These are phyloP conservation scores for fruit fly (Drosophila melanogaster) DNA, from an alignment of 1,140 invertebrate species.

Conservation along the genomic window DNA sequence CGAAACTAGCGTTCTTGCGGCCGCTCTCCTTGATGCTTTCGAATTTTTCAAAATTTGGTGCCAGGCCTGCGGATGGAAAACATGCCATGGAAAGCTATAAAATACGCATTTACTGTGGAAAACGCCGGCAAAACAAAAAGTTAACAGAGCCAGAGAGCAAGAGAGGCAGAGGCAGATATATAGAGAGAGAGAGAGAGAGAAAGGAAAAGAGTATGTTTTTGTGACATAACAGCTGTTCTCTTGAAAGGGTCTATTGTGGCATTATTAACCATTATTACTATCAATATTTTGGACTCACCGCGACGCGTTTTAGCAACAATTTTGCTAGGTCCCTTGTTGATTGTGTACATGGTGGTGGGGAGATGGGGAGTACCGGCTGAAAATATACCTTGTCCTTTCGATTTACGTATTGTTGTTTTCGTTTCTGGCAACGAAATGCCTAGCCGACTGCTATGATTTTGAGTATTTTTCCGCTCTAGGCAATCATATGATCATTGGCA, in stretches of 20 bases:
- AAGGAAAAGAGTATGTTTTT: slow-evolving; percentile 30
- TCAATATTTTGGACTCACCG: slow-evolving; percentile 86
- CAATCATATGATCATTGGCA: slow-evolving; percentile 60
- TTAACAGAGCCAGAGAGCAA: slow-evolving; percentile 26
- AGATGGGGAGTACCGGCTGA: slow-evolving; percentile 3
- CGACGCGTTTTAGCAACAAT: slow-evolving; percentile 93
- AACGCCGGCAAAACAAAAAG: slow-evolving; percentile 70
- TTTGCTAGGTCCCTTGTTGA: slow-evolving; percentile 93
- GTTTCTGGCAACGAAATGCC: slow-evolving; percentile 46
- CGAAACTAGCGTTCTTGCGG: slow-evolving; percentile 66
- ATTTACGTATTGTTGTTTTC: slow-evolving; percentile 16
- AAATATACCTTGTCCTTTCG: slow-evolving; percentile 13
- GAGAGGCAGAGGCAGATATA: too few relatives aligned
- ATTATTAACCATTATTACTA: slow-evolving; percentile 14
- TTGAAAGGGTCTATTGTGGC: slow-evolving; percentile 58
- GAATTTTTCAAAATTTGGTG: slow-evolving; percentile 85
- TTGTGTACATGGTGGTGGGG: slow-evolving; percentile 89
- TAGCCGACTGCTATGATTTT: slow-evolving; percentile 22
- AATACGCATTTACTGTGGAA: slow-evolving; percentile 51
- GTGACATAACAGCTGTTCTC: slow-evolving; percentile 71
- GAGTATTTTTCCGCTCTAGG: slow-evolving; percentile 3
- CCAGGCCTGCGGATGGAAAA: slow-evolving; percentile 75
- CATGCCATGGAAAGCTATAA: slow-evolving; percentile 16
- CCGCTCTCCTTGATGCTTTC: slow-evolving; percentile 81
- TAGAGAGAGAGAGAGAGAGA: slow-evolving; percentile 10